phyloP scores from a whole-genome alignment of 2,113 vertebrate genomes.

The Proterorhinus semilunaris region DNA sequence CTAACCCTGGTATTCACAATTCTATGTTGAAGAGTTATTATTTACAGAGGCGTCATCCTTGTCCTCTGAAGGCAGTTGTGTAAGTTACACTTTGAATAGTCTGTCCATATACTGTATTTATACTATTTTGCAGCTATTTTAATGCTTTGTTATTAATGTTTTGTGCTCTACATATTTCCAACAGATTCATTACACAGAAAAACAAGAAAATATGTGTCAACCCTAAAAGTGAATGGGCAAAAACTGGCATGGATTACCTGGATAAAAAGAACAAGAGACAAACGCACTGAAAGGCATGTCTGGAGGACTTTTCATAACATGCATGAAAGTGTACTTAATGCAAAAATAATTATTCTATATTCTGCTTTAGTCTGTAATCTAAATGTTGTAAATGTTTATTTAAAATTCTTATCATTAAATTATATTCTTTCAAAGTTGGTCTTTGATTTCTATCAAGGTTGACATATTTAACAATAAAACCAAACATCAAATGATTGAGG shows the following conservation, averaged over 20 bases:
- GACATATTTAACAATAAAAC: too few relatives aligned
- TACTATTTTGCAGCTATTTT: too few relatives aligned
- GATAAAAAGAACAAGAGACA: constrained; percentile 30
- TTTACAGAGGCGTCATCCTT: constrained; percentile 24
- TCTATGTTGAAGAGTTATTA: constrained; percentile 31
- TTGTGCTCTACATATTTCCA: background rate
- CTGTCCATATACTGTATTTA: background rate
- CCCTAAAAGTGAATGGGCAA: constrained; percentile 33
- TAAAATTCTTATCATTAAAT: too few relatives aligned
- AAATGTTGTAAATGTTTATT: too few relatives aligned
- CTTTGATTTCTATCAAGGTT: too few relatives aligned
- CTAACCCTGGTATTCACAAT: constrained; percentile 4
- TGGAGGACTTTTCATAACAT: background rate
- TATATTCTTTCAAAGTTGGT: too few relatives aligned
- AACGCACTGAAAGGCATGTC: background rate
- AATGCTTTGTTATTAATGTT: too few relatives aligned
- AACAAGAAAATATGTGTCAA: constrained; percentile 46
- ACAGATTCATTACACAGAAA: constrained; percentile 58
- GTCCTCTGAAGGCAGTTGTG: constrained; percentile 53
- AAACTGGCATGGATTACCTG: constrained; percentile 48
- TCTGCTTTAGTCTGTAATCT: too few relatives aligned
- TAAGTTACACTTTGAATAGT: constrained; percentile 48
- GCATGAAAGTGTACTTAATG: too few relatives aligned
- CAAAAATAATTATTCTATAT: too few relatives aligned
- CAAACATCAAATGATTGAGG: too few relatives aligned